These are phyloP conservation scores for Diabrotica virgifera DNA, from an alignment of 1,140 invertebrate species.

Conservation along the genomic window DNA sequence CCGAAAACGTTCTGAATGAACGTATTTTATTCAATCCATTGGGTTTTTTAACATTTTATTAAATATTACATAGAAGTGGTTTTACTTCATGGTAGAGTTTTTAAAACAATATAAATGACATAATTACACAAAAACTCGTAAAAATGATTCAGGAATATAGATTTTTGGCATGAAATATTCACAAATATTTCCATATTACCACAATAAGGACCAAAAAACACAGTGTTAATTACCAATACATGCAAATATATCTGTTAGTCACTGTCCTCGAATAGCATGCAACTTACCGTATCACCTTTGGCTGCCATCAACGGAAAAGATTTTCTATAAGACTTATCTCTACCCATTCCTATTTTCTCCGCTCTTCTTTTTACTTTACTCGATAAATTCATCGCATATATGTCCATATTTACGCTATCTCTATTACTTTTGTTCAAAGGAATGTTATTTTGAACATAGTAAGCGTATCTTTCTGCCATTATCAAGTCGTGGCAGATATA, in stretches of 20 bases:
- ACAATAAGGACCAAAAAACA: too few species aligned
- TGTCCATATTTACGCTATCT: not conserved
- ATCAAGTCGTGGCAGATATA: conserved; percentile 31
- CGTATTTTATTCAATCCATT: too few species aligned
- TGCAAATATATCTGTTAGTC: not conserved
- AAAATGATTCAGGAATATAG: too few species aligned
- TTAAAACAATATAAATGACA: too few species aligned
- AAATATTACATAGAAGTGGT: too few species aligned
- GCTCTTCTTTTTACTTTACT: not conserved
- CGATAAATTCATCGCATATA: conserved; percentile 12
- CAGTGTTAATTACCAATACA: not conserved
- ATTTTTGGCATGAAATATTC: too few species aligned
- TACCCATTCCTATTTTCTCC: conserved; percentile 9
- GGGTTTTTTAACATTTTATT: too few species aligned
- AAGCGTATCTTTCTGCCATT: conserved; percentile 27
- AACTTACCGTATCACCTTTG: conserved; percentile 23
- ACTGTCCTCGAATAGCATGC: not conserved
- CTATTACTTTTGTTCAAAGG: conserved; percentile 2
- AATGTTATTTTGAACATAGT: conserved; percentile 19
- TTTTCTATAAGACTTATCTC: conserved; percentile 22
- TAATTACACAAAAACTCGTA: too few species aligned
- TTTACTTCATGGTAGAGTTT: too few species aligned
- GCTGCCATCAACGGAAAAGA: conserved; percentile 29
- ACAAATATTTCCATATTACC: too few species aligned
- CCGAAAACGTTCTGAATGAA: too few species aligned